phyloP scores from a whole-genome alignment of 1,140 invertebrate genomes.

The Drosophila nebulosa region DNA sequence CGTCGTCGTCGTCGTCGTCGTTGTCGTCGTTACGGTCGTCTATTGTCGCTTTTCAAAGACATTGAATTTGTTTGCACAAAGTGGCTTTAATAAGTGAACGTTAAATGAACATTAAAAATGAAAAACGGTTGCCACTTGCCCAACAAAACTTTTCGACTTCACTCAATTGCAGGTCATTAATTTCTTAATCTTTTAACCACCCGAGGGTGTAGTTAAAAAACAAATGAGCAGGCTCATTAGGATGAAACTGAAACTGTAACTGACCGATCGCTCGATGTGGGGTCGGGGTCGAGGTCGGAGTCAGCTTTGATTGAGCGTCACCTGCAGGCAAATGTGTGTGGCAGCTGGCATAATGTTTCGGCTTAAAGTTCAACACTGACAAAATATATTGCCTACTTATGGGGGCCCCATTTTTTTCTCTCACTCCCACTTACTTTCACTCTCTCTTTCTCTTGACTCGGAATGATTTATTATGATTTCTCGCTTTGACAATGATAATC shows the following conservation, averaged over 20 bases:
- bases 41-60: slow-evolving; percentile 15
- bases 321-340: slow-evolving; percentile 20
- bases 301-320: slow-evolving; percentile 46
- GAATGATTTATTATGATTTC: slow-evolving; percentile 48
- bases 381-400: background rate
- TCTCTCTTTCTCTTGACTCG: slow-evolving; percentile 14
- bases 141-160: slow-evolving; percentile 24
- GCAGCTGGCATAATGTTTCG: background rate
- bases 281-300: too few relatives aligned
- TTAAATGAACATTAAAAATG: slow-evolving; percentile 39
- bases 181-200: slow-evolving; percentile 44
- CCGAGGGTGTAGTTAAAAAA: background rate
- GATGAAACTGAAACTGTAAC: background rate
- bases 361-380: background rate
- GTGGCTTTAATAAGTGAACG: slow-evolving; percentile 40
- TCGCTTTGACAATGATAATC: slow-evolving; percentile 16
- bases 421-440: too few relatives aligned
- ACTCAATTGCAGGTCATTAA: slow-evolving; percentile 52
- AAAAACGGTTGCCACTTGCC: slow-evolving; percentile 17
- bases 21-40: background rate
- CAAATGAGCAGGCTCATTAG: background rate
- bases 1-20: background rate
- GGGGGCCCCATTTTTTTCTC: background rate
- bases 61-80: slow-evolving; percentile 30
- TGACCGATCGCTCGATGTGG: background rate